Conservation (phyloP, 1,140 invertebrate genomes). For the Rhopalosiphum maidis region DNA sequence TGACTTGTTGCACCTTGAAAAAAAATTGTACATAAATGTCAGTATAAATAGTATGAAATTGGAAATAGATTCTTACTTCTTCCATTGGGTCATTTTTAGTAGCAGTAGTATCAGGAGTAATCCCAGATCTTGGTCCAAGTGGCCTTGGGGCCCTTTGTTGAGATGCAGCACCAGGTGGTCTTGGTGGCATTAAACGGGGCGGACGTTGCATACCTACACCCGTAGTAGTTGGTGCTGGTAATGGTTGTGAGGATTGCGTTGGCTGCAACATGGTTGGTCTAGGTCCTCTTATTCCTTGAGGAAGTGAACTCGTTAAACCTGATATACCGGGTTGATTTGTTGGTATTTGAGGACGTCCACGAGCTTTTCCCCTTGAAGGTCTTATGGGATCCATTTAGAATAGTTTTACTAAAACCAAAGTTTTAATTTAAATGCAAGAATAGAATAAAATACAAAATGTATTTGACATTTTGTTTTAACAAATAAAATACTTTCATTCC, state of each 20-base stretch:
- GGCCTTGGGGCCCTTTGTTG: neutral
- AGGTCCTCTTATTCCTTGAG: neutral
- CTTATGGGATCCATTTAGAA: neutral
- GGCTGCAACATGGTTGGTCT: too few relatives aligned
- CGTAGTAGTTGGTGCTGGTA: neutral
- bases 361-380: neutral
- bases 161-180: too few relatives aligned
- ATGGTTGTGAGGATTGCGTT: too few relatives aligned
- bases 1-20: constrained; percentile 23
- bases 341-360: neutral
- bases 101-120: neutral
- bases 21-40: neutral
- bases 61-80: neutral
- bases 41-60: too few relatives aligned
- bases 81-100: neutral
- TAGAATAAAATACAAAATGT: too few relatives aligned
- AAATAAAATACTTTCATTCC: too few relatives aligned
- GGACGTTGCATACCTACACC: neutral
- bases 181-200: neutral
- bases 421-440: neutral
- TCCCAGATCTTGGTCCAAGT: neutral
- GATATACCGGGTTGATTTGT: neutral
- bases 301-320: neutral
- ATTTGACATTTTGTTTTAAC: too few relatives aligned
- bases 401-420: neutral